Conservation (phyloP, 2,888 invertebrate genomes). For the Alsophila aescularia region DNA sequence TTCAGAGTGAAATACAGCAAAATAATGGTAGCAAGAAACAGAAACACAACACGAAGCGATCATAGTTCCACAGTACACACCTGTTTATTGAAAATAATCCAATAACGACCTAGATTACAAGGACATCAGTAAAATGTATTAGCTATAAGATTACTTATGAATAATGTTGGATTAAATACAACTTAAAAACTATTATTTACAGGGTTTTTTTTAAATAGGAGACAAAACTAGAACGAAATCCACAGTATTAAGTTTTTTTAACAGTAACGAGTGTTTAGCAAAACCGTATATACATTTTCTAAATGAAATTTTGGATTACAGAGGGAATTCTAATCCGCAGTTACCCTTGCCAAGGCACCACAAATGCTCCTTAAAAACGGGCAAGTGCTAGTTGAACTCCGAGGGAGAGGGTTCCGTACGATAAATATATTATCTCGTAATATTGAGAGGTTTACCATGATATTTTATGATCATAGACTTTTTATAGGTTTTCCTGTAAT, state of each 20-base stretch:
- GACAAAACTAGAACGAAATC: neutral
- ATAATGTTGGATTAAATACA: conserved; percentile 13
- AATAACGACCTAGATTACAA: conserved; percentile 77
- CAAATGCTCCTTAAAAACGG: no score
- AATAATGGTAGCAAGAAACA: conserved; percentile 12
- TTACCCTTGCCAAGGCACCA: no score
- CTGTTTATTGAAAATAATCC: conserved; percentile 75
- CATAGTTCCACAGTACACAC: conserved; percentile 62
- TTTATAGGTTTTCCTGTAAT: no score
- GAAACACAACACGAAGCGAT: conserved; percentile 10
- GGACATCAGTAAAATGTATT: conserved; percentile 50
- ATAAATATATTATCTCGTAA: no score
- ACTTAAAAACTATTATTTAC: conserved; percentile 28
- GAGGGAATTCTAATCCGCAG: no score
- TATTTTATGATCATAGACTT: no score
- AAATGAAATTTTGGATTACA: no score
- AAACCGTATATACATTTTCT: no score
- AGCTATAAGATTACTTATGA: conserved; percentile 14
- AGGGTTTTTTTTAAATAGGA: conserved; percentile 3
- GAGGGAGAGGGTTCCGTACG: no score
- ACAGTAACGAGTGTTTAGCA: no score
- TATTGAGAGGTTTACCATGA: no score
- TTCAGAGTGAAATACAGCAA: neutral
- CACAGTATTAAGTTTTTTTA: neutral
- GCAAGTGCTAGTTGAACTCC: no score